A percentile compares a stretch with the other conserved stretches of the same genome.
These are phyloP conservation scores for Dreissena rostriformis DNA, from an alignment of 1,140 invertebrate species.

Conservation along the genomic window DNA sequence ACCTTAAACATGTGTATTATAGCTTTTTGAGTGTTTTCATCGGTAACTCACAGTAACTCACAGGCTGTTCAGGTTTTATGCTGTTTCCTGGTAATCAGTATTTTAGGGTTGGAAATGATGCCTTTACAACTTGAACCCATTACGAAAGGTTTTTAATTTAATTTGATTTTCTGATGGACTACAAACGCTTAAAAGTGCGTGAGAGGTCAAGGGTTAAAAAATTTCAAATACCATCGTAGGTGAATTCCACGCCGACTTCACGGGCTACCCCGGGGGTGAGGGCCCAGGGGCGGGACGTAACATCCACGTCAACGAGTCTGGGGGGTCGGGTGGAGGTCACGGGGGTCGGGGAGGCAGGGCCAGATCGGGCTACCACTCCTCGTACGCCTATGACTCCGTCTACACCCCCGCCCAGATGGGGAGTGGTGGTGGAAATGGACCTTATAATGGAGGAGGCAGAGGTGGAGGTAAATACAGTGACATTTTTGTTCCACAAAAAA, in stretches of 20 bases:
- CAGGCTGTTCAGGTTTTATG: too few relatives aligned
- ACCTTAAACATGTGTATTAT: too few relatives aligned
- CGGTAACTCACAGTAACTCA: too few relatives aligned
- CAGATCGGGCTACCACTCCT: conserved; percentile 64
- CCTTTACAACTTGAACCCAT: too few relatives aligned
- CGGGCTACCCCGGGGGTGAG: conserved; percentile 59
- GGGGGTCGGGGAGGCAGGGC: conserved; percentile 70
- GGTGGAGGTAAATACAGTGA: conserved; percentile 65
- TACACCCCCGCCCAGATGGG: conserved; percentile 64
- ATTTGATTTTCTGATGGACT: too few relatives aligned
- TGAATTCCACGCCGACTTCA: conserved; percentile 71
- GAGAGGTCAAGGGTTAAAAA: too few relatives aligned
- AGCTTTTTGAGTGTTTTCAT: too few relatives aligned
- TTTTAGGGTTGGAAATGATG: too few relatives aligned
- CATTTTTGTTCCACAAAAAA: too few relatives aligned
- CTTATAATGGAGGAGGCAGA: conserved; percentile 57
- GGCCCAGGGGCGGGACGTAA: conserved; percentile 65
- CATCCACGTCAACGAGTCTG: conserved; percentile 53
- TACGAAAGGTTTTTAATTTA: too few relatives aligned
- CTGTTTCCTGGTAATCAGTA: too few relatives aligned
- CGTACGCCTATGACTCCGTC: conserved; percentile 67
- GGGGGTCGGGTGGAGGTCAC: conserved; percentile 71
- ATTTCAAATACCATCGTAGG: conserved; percentile 50
- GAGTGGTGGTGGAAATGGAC: conserved; percentile 66
- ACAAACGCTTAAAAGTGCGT: too few relatives aligned